Evolutionary conservation across 2,888 invertebrate genomes (phyloP).

Genomic region (Tubulanus polymorphus): DNA sequence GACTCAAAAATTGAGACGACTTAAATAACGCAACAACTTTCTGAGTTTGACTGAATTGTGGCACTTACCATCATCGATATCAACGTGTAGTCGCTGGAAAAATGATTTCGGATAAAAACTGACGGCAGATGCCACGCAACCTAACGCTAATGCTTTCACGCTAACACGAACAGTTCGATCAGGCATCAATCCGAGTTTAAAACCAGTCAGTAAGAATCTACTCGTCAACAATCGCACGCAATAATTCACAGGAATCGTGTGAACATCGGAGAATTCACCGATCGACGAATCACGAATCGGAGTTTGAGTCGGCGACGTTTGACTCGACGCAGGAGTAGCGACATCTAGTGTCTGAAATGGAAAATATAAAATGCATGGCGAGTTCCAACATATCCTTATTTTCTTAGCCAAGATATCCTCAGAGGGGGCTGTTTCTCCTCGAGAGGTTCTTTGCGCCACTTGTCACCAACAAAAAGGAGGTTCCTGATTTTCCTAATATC

Average conservation of each 20-base stretch:
- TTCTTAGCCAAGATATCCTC: too few relatives aligned
- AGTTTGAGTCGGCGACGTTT: neutral
- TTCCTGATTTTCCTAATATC: neutral
- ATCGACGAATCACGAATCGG: constrained; percentile 11
- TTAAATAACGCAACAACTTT: neutral
- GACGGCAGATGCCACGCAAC: constrained; percentile 73
- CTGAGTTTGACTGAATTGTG: neutral
- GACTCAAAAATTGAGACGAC: constrained; percentile 1
- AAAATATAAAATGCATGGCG: constrained; percentile 5
- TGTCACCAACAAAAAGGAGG: too few relatives aligned
- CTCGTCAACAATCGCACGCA: constrained; percentile 70
- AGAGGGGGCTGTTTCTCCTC: too few relatives aligned
- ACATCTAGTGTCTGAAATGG: neutral
- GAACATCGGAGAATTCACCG: constrained; percentile 65
- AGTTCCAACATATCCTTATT: too few relatives aligned
- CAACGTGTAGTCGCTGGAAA: constrained; percentile 58
- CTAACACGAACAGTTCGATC: constrained; percentile 81
- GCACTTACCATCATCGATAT: constrained; percentile 15
- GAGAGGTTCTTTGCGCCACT: too few relatives aligned
- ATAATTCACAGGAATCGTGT: constrained; percentile 64
- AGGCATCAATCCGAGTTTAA: constrained; percentile 59
- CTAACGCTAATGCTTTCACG: constrained; percentile 82
- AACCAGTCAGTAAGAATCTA: constrained; percentile 69
- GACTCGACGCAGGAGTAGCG: constrained; percentile 4
- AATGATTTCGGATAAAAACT: constrained; percentile 71